These are phyloP conservation scores for Graphium colonna DNA, from an alignment of 2,888 invertebrate genomes.

Conservation along the genomic window DNA sequence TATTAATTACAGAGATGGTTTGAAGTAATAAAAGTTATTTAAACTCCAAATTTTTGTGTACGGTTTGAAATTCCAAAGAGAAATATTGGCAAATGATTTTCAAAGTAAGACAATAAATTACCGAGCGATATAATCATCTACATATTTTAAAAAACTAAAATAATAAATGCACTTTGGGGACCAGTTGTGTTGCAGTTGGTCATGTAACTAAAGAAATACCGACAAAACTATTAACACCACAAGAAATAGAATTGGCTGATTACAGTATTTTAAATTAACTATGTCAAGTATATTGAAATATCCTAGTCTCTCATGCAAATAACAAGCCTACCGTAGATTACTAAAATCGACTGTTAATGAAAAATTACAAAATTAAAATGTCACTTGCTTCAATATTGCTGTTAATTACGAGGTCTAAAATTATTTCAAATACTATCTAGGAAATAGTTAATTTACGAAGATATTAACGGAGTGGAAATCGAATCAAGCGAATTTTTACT, in stretches of 20 bases:
- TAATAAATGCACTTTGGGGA: too few species aligned
- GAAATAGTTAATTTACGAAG: slow-evolving; percentile 26
- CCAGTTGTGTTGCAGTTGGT: background rate
- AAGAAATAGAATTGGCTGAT: background rate
- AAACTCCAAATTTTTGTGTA: too few species aligned
- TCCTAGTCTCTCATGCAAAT: background rate
- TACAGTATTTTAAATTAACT: background rate
- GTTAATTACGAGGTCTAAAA: slow-evolving; percentile 17
- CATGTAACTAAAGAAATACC: background rate
- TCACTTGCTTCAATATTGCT: slow-evolving; percentile 16
- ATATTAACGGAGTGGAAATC: too few species aligned
- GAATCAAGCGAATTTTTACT: too few species aligned
- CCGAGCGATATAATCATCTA: too few species aligned
- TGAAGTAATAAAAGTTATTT: too few species aligned
- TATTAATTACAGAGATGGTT: too few species aligned
- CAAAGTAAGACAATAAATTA: too few species aligned
- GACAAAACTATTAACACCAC: background rate
- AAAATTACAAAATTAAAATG: slow-evolving; percentile 15
- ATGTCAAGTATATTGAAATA: background rate
- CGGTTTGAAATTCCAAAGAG: too few species aligned
- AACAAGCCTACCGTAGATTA: slow-evolving; percentile 7
- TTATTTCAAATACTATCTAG: slow-evolving; percentile 30
- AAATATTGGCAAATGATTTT: too few species aligned
- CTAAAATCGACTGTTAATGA: slow-evolving; percentile 5
- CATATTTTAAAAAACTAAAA: too few species aligned